Evolutionary conservation across 2,113 vertebrate genomes (phyloP).

Genomic region (Cebidichthys violaceus): DNA sequence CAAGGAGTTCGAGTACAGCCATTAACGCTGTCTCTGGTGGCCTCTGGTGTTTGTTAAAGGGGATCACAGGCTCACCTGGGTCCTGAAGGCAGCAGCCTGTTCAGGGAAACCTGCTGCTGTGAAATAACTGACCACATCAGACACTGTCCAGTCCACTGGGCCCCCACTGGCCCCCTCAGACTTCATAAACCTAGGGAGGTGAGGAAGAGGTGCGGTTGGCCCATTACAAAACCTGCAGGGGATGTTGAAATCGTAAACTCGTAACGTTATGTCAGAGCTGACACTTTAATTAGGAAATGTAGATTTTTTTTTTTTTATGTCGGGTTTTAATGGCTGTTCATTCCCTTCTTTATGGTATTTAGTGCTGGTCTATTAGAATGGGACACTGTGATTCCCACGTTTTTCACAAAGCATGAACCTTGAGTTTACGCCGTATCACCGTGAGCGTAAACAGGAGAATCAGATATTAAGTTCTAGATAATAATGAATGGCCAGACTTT

Average conservation of each 20-base stretch:
- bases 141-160: slow-evolving; percentile 88
- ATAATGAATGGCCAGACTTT: neutral
- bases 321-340: neutral
- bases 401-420: neutral
- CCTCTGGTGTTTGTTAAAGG: slow-evolving; percentile 51
- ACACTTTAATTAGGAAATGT: neutral
- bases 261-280: neutral
- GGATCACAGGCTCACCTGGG: slow-evolving; percentile 82
- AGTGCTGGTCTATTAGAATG: neutral
- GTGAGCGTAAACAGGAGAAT: neutral
- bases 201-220: neutral
- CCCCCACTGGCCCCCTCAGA: slow-evolving; percentile 79
- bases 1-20: neutral
- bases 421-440: neutral
- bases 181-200: slow-evolving; percentile 81
- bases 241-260: neutral
- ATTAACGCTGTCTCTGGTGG: slow-evolving; percentile 9
- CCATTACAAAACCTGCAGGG: neutral
- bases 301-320: neutral
- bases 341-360: neutral
- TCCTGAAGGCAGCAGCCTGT: slow-evolving; percentile 89
- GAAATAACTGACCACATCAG: slow-evolving; percentile 90
- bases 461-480: neutral
- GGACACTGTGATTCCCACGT: neutral
- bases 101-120: slow-evolving; percentile 88